Evolutionary conservation across 2,888 invertebrate genomes (phyloP), one percentile per base, ranked within the genome.

Genomic region (Lobophora halterata): DNA sequence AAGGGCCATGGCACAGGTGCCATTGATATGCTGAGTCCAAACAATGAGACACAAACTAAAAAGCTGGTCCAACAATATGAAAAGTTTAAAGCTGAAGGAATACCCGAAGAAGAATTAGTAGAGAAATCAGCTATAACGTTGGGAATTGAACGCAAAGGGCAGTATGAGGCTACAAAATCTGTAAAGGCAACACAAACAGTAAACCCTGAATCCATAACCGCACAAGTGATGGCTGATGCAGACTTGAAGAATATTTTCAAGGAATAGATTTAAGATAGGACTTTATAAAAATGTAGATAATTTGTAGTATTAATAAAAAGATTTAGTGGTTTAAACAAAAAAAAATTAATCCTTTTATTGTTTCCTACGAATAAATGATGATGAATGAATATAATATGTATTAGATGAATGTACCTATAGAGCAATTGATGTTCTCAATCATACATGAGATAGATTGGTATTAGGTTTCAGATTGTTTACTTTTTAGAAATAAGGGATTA

Each of bases 51-150:
- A 14, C 83, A 88, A 48, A 89, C 89, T 0, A 93, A 91, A 60
- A 86, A 79, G 52, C 91, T 93, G 52, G 77, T 94, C 6, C 75
- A 88, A 18, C 89, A 89, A 44, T 93, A 93, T 56, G 78, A 89
- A 21, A 85, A 89, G 43, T 59, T 93, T 5, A 85, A 90, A 65
- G 61, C 71, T 0, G 89, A 89, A 59, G 90, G 89, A 0, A 68
- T 88, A 1, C 62, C 88, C 14, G 86, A 89, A 52, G 81, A 86
- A n/a, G 89, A 91, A 34, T 55, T 88, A n/a, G 58, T 83, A 28
- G 74, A 82, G 23, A 81, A 82, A 53, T 64, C 78, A 5, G 71
- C 68, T 1, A 58, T 62, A 10, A 51, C 59, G 1, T 64, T 75
- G 0, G 69, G 70, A 3, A 60, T 50, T 18, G 78, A 79, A 21